A percentile compares a stretch with the other conserved stretches of the same genome.
Conservation (phyloP, 2,888 invertebrate species). For the Chirona hameri region DNA sequence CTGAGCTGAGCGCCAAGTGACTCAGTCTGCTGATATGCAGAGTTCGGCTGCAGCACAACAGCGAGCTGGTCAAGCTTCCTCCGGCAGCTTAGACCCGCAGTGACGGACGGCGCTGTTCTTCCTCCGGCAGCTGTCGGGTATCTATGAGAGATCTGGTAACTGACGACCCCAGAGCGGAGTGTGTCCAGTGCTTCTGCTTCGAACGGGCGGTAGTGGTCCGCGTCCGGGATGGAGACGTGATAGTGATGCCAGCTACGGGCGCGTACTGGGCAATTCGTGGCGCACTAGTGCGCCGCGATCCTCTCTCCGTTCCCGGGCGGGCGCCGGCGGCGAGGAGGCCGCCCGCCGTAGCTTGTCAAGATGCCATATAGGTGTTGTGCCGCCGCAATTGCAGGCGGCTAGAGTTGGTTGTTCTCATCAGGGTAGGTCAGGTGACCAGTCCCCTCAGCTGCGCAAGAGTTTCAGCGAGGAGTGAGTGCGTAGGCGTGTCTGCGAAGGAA, state of each 20-base stretch:
- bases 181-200: too few relatives aligned
- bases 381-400: not conserved
- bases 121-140: too few relatives aligned
- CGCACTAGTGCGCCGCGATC: not conserved
- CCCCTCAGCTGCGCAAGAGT: not conserved
- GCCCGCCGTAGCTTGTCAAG: not conserved
- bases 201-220: too few relatives aligned
- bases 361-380: conserved; percentile 1
- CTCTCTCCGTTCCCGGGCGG: too few relatives aligned
- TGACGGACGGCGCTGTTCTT: too few relatives aligned
- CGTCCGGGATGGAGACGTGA: not conserved
- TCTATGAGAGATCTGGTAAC: too few relatives aligned
- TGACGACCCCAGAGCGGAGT: too few relatives aligned
- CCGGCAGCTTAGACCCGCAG: too few relatives aligned
- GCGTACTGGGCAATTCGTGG: not conserved
- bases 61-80: too few relatives aligned
- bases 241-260: not conserved
- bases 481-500: not conserved
- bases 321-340: not conserved
- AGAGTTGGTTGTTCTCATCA: not conserved
- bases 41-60: too few relatives aligned
- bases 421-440: not conserved
- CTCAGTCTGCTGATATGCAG: too few relatives aligned
- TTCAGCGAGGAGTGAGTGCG: not conserved
- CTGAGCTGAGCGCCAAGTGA: too few relatives aligned